These are phyloP conservation scores for Chiridota heheva DNA, from an alignment of 35 echinoderm and acorn worm species.

Conservation along the genomic window DNA sequence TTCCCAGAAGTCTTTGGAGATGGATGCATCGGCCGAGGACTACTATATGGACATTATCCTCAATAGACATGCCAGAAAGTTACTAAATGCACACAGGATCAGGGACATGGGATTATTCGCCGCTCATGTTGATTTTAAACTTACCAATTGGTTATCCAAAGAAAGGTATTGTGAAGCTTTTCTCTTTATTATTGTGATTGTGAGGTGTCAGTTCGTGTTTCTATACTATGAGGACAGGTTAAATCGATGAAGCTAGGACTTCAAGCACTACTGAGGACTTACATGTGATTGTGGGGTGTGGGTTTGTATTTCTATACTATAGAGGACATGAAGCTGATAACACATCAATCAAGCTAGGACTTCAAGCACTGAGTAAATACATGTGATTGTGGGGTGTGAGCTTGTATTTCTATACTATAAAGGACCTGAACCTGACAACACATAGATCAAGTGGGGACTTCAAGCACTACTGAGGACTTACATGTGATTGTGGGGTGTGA, in stretches of 20 bases:
- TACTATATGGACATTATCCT: slow-evolving; percentile 92
- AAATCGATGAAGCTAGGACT: neutral
- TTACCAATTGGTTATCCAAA: slow-evolving; percentile 73
- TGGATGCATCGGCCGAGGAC: slow-evolving; percentile 63
- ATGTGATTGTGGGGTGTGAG: too few species aligned
- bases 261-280: neutral
- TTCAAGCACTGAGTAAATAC: too few species aligned
- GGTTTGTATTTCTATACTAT: neutral
- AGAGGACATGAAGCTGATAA: too few species aligned
- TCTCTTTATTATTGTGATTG: neutral
- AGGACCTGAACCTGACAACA: too few species aligned
- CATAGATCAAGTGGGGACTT: too few species aligned
- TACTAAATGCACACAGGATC: slow-evolving; percentile 63
- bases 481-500: too few species aligned
- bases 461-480: too few species aligned
- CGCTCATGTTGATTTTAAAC: slow-evolving; percentile 87
- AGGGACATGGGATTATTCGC: slow-evolving; percentile 86
- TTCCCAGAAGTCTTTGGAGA: too few species aligned
- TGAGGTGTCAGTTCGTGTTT: neutral
- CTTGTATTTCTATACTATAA: too few species aligned
- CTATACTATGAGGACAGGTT: too few species aligned
- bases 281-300: too few species aligned
- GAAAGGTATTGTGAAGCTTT: slow-evolving; percentile 61
- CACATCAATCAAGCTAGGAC: too few species aligned
- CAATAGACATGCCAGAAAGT: slow-evolving; percentile 80